phyloP scores from a whole-genome alignment of 2,113 vertebrate species.

The Cochlearius cochlearius region DNA sequence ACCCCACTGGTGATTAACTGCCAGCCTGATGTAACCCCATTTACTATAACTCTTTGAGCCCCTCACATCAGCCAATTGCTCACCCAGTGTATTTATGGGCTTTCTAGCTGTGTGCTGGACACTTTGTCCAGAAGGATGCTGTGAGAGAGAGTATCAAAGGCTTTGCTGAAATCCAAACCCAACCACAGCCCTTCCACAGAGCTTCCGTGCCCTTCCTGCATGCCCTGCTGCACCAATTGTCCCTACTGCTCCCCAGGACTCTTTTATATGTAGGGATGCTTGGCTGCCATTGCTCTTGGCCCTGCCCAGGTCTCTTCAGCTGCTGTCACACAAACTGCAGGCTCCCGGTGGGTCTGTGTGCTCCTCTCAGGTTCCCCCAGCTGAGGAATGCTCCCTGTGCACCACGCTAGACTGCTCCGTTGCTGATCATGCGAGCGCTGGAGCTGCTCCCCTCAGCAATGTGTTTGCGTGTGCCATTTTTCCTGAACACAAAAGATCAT shows the following conservation, averaged over 20 bases:
- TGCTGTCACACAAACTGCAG: rapidly evolving
- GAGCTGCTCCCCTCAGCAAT: rapidly evolving
- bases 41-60: background rate
- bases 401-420: rapidly evolving
- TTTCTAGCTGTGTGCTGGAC: background rate
- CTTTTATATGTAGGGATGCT: background rate
- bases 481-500: background rate
- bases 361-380: background rate
- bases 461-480: background rate
- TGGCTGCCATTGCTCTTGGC: background rate
- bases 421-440: rapidly evolving
- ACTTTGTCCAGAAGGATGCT: background rate
- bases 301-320: background rate
- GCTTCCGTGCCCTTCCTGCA: background rate
- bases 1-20: background rate
- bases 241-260: background rate
- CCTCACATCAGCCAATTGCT: background rate
- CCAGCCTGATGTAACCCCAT: background rate
- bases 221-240: rapidly evolving
- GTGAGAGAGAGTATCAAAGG: background rate
- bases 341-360: rapidly evolving
- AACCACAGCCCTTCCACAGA: background rate
- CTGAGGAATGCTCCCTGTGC: background rate
- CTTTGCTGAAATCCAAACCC: background rate
- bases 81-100: background rate